A percentile compares a stretch with the other conserved stretches of the same genome.
Evolutionary conservation across 2,113 vertebrate genomes (phyloP).

Genomic region (Lonchura striata): DNA sequence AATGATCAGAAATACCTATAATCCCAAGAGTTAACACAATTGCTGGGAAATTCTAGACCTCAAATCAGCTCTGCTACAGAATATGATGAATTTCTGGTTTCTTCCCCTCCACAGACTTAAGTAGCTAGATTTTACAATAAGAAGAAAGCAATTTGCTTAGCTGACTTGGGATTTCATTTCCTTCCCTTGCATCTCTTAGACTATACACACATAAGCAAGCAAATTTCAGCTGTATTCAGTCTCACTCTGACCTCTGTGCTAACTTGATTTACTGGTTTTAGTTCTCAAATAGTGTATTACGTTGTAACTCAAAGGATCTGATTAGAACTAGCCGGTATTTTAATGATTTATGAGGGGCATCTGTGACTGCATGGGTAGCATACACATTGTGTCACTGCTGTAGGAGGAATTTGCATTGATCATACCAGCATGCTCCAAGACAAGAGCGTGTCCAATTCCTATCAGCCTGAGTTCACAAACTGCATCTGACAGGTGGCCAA

Average conservation of each 20-base stretch:
- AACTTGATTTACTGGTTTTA: constrained; percentile 45
- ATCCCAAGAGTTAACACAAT: constrained; percentile 15
- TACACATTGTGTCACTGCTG: constrained; percentile 16
- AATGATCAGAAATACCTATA: neutral
- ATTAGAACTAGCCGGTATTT: constrained; percentile 19
- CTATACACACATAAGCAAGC: neutral
- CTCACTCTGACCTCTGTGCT: constrained; percentile 32
- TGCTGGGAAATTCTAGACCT: constrained; percentile 33
- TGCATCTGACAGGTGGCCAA: constrained; percentile 62
- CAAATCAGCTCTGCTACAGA: neutral
- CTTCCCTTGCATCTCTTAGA: neutral
- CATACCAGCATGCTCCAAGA: constrained; percentile 8
- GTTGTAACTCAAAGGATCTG: constrained; percentile 20
- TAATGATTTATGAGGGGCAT: constrained; percentile 64
- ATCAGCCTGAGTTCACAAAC: constrained; percentile 30
- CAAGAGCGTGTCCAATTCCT: constrained; percentile 44
- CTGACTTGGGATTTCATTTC: constrained; percentile 24
- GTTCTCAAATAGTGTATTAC: constrained; percentile 28
- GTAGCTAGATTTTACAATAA: constrained; percentile 22
- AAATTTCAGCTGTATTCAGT: constrained; percentile 15
- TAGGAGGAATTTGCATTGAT: constrained; percentile 15
- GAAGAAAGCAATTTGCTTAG: constrained; percentile 37
- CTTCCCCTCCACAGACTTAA: neutral
- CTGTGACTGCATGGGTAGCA: constrained; percentile 20
- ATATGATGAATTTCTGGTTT: neutral